These are phyloP conservation scores for Centruroides vittatus DNA, from an alignment of 1,140 invertebrate genomes.

Conservation along the genomic window DNA sequence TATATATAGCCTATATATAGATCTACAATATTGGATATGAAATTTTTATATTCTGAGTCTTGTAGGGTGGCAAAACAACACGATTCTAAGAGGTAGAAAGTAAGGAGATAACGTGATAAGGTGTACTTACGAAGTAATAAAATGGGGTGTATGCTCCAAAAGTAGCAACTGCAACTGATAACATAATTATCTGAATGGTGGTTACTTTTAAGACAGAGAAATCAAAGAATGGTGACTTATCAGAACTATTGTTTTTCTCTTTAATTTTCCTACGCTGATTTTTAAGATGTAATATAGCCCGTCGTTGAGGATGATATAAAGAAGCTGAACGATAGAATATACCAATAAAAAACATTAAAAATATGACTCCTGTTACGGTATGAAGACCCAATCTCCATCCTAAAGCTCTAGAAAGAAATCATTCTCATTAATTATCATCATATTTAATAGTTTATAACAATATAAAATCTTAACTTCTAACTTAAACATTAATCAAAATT, in stretches of 20 bases:
- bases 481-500: too few species aligned
- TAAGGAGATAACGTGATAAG: too few species aligned
- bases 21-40: too few species aligned
- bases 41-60: not conserved
- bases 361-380: conserved; percentile 67
- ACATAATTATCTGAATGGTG: conserved; percentile 63
- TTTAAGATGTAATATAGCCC: conserved; percentile 77
- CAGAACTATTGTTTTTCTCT: conserved; percentile 37
- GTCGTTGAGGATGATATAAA: conserved; percentile 71
- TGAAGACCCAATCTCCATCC: conserved; percentile 77
- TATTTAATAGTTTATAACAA: too few species aligned
- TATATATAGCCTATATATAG: not conserved
- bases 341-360: conserved; percentile 68
- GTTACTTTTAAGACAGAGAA: conserved; percentile 67
- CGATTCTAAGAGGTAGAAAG: too few species aligned
- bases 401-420: conserved; percentile 44
- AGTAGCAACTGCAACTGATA: conserved; percentile 58
- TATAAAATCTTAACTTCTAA: too few species aligned
- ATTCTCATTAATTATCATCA: too few species aligned
- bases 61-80: too few species aligned
- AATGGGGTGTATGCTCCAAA: conserved; percentile 77
- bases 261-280: conserved; percentile 64
- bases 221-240: conserved; percentile 68
- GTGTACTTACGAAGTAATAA: conserved; percentile 52
- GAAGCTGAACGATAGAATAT: conserved; percentile 79